Percentiles rank a stretch among this genome's conserved stretches.
Conservation (phyloP, 2,888 invertebrate species). For the Cylindroiulus punctatus region DNA sequence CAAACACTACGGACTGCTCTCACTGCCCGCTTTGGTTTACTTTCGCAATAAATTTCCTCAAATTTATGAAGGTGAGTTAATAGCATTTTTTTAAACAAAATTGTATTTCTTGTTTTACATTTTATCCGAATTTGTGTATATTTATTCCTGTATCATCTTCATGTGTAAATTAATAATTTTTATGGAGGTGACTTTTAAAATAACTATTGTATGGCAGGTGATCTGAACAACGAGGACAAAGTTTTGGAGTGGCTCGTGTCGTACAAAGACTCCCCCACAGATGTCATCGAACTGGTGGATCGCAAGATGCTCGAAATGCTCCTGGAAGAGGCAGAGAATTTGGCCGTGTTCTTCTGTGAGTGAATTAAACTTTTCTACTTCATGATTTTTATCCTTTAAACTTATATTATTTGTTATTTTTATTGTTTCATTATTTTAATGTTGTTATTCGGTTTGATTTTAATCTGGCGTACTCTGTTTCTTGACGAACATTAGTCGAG, state of each 20-base stretch:
- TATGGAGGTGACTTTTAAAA: too few species aligned
- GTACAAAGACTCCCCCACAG: conserved; percentile 83
- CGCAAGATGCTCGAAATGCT: conserved; percentile 88
- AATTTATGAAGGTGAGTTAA: conserved; percentile 72
- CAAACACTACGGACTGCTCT: conserved; percentile 85
- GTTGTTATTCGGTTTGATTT: neutral
- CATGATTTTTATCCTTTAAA: neutral
- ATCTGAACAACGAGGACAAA: conserved; percentile 90
- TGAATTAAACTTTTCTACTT: conserved; percentile 56
- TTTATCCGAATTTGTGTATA: too few species aligned
- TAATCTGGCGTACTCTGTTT: too few species aligned
- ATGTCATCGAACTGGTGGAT: conserved; percentile 91
- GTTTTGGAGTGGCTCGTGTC: conserved; percentile 90
- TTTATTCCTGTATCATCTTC: too few species aligned
- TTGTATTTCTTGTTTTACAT: neutral
- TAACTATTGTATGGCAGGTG: conserved; percentile 71
- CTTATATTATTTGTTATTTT: conserved; percentile 21
- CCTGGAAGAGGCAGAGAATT: conserved; percentile 88
- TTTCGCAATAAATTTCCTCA: conserved; percentile 84
- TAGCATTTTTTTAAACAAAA: too few species aligned
- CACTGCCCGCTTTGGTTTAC: conserved; percentile 84
- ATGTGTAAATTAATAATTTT: too few species aligned
- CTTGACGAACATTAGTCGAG: conserved; percentile 78
- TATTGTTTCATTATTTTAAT: too few species aligned
- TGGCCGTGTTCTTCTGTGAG: conserved; percentile 92